Evolutionary conservation across 2,888 invertebrate genomes (phyloP).

Genomic region (Andrena marginata): DNA sequence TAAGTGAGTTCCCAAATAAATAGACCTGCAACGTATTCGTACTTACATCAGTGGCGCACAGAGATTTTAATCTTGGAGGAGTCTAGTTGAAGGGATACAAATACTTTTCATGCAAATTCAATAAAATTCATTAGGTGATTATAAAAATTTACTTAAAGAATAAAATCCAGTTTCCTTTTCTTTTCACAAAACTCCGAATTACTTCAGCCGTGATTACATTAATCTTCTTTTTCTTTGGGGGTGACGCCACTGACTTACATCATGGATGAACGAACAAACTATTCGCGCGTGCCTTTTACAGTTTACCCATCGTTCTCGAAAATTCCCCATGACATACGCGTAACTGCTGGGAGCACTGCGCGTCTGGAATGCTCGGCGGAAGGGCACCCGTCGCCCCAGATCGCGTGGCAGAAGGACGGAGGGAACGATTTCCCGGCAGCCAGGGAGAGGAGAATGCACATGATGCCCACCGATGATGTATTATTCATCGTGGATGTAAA

Average conservation of each 20-base stretch:
- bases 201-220: no score
- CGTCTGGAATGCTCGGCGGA: slow-evolving; percentile 96
- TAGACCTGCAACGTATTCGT: background rate
- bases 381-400: slow-evolving; percentile 95
- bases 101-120: no score
- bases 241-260: background rate
- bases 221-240: no score
- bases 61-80: no score
- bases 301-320: slow-evolving; percentile 95
- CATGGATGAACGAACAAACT: background rate
- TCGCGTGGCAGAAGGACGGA: slow-evolving; percentile 96
- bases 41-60: no score
- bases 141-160: no score
- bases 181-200: no score
- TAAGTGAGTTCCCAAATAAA: slow-evolving; percentile 87
- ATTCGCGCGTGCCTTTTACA: slow-evolving; percentile 79
- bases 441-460: slow-evolving; percentile 95
- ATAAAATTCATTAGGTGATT: no score
- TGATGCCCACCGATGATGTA: slow-evolving; percentile 95
- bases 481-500: slow-evolving; percentile 97
- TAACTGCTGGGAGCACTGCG: slow-evolving; percentile 94
- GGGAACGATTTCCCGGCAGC: slow-evolving; percentile 98
- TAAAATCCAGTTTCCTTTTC: no score
- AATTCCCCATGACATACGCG: slow-evolving; percentile 93
- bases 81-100: no score